phyloP scores from a whole-genome alignment of 2,797 vertebrate genomes.

The Myotis daubentonii region DNA sequence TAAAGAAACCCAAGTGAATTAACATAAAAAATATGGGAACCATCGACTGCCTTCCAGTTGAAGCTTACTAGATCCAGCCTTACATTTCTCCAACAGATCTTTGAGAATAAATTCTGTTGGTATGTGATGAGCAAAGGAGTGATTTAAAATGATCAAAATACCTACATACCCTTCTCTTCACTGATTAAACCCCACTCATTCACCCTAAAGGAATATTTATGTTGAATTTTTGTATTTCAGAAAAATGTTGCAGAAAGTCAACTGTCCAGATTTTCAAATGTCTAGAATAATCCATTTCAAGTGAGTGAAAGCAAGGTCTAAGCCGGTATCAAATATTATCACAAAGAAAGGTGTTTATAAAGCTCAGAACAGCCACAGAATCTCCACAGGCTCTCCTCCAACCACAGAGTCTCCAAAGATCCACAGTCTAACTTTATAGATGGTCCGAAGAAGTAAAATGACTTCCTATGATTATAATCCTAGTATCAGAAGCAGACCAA shows the following conservation, averaged over 20 bases:
- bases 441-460: background rate
- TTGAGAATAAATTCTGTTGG: slow-evolving; percentile 6
- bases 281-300: slow-evolving; percentile 7
- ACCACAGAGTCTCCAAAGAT: background rate
- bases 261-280: background rate
- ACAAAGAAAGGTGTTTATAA: slow-evolving; percentile 4
- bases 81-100: background rate
- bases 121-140: slow-evolving; percentile 26
- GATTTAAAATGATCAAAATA: slow-evolving; percentile 46
- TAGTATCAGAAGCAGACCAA: background rate
- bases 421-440: background rate
- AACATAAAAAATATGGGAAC: slow-evolving; percentile 24
- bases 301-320: background rate
- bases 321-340: background rate
- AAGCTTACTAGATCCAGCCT: background rate
- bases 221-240: slow-evolving; percentile 47
- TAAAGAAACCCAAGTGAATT: slow-evolving; percentile 39
- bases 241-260: slow-evolving; percentile 20
- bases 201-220: background rate
- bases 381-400: background rate
- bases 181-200: background rate
- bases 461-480: background rate
- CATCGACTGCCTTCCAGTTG: background rate
- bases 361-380: background rate
- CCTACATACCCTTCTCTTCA: background rate